Conservation (phyloP, 2,888 invertebrate species). For the Dolichomitus sp. region DNA sequence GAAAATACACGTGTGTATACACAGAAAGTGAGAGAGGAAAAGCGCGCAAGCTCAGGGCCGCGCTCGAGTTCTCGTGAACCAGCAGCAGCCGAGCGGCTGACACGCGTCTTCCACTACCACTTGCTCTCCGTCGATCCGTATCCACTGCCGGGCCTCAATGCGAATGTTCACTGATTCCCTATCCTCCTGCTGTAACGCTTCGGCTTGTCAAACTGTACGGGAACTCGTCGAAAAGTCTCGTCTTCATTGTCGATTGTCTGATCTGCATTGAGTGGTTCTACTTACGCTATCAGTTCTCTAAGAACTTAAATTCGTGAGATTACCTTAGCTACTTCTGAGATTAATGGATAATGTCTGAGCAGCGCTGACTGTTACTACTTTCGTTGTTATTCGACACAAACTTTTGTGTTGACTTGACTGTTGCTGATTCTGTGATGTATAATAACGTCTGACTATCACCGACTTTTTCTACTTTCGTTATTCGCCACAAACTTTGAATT, state of each 20-base stretch:
- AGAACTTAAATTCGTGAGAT: too few species aligned
- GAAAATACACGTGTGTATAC: constrained; percentile 43
- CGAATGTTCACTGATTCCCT: constrained; percentile 18
- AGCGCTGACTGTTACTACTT: neutral
- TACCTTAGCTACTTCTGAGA: neutral
- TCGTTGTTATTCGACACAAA: neutral
- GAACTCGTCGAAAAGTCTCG: constrained; percentile 59
- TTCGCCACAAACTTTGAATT: too few species aligned
- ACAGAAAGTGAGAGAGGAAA: constrained; percentile 43
- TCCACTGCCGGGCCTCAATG: neutral
- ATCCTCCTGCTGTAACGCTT: constrained; percentile 31
- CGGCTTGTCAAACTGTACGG: constrained; percentile 59
- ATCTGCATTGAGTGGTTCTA: neutral
- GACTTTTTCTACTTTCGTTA: neutral
- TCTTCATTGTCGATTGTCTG: neutral
- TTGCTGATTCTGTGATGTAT: neutral
- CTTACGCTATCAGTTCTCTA: neutral
- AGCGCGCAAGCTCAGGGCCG: constrained; percentile 63
- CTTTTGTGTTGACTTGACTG: neutral
- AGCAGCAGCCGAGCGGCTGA: constrained; percentile 37
- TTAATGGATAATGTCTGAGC: neutral
- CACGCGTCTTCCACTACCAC: constrained; percentile 44
- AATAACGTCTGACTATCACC: neutral
- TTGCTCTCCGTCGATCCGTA: constrained; percentile 9
- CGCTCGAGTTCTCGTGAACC: constrained; percentile 56